Evolutionary conservation across 2,888 invertebrate species (phyloP), one percentile per base, ranked within the genome.

Genomic region (Lamellibrachia satsuma): DNA sequence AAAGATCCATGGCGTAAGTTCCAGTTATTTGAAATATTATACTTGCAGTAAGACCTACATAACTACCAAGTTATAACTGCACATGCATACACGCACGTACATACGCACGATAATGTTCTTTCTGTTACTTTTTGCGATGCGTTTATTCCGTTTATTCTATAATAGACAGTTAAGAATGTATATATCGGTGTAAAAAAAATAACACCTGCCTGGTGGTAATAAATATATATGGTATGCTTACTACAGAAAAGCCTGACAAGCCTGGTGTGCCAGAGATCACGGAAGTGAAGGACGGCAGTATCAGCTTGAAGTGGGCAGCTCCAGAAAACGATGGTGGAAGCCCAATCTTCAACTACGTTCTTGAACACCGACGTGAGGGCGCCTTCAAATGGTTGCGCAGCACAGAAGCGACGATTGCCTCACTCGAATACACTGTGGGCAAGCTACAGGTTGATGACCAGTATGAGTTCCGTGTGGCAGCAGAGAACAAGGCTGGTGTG

Each of bases 401-500:
- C 22, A 75, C 75, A 3, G 93, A 92, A 7, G 93, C 93, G 15
- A 90, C 39, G 11, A 55, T 92, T 4, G 92, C 94, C 22, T 92
- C 93, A 60, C 52, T 93, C 15, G 91, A 92, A 15, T 52, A 92
- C 93, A 93, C 92, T 1, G 93, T 94, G n/a, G 92, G 92, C 51
- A 92, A 91, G 22, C 93, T 94, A 55, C 93, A 92, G 57, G 94
- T 93, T 57, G 92, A 94, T 52, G 93, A 92, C 2, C 52, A 92
- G 60, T 98, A 98, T 95, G 98, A 98, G 95, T 98, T 98, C 97
- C 97, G 98, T n/a, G 98, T 98, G 0, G 97, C 97, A 92, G 98
- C 98, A 11, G 97, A 98, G 51, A 98, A 98, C 97, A 98, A 98
- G 95, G 99, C 99, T 1, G 99, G 99, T 2, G 98, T 98, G 0